Evolutionary conservation across 2,113 vertebrate species (phyloP).

Genomic region (Myotis davidii): DNA sequence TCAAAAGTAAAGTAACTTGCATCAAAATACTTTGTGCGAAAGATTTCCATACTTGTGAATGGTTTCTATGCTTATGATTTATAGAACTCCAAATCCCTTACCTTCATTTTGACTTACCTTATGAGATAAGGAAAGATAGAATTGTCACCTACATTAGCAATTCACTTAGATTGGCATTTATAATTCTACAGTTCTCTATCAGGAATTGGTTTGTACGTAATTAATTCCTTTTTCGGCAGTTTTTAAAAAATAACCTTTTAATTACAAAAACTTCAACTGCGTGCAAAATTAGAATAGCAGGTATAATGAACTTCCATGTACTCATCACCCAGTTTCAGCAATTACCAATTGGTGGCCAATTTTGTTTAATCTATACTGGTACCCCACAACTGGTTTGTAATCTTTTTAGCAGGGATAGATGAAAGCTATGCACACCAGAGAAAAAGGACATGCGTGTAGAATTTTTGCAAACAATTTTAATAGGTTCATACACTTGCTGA

Average conservation of each 20-base stretch:
- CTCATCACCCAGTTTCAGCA: neutral
- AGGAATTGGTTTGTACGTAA: neutral
- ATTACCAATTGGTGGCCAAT: neutral
- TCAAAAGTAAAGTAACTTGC: conserved; percentile 56
- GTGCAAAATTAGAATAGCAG: neutral
- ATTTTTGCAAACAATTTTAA: neutral
- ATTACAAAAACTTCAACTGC: neutral
- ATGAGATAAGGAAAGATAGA: neutral
- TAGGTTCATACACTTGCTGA: neutral
- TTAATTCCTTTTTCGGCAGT: neutral
- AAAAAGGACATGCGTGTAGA: neutral
- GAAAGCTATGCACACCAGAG: neutral
- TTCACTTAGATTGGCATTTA: conserved; percentile 21
- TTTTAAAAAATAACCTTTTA: conserved; percentile 5
- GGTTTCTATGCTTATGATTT: neutral
- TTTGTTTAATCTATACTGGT: neutral
- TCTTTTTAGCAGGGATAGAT: neutral
- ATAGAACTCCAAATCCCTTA: neutral
- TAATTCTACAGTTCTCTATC: neutral
- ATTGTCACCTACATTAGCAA: neutral
- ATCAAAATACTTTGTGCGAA: neutral
- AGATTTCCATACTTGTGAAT: neutral
- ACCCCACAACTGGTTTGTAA: neutral
- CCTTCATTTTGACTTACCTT: conserved; percentile 38
- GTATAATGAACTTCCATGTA: neutral